Evolutionary conservation across 1,140 invertebrate genomes (phyloP), one percentile per base, ranked within the genome.

Genomic region (Belonocnema kinseyi): DNA sequence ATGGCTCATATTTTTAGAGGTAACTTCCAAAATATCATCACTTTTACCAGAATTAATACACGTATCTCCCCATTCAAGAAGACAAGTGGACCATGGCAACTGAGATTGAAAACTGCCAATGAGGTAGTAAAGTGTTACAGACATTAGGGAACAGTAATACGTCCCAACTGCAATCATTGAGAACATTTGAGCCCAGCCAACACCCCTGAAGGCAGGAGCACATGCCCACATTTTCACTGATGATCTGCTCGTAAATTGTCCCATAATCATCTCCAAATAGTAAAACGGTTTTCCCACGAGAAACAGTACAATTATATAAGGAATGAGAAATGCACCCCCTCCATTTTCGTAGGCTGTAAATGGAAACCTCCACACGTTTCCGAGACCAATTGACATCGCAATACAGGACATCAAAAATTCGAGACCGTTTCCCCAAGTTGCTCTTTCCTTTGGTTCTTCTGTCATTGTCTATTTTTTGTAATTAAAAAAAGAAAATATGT

Each of bases 341-440:
- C 96, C 96, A 87, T 97, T 97, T 79, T 96, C 94, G 85, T 96
- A 95, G 1, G 96, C 96, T 0, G 95, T 94, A 85, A 97, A 97
- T 0, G 97, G 97, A 91, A 98, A 98, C 33, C 97, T 87, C 96
- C 96, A 97, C 17, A 97, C 94, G 85, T 97, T 97, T 40, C 97
- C 97, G 8, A 98, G 92, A 0, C 97, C 97, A 3, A 98, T 96
- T 10, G 97, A 97, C 77, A 97, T 95, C 13, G 96, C 95, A 76
- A 98, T 96, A 85, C 96, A 97, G 6, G 96, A 97, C 92, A 98
- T 95, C 0, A 98, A 91, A 88, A 98, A 98, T 87, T 98, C 97
- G 4, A 97, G 88, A 80, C 96, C 94, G 80, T 95, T 97, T 26
- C 93, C 94, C 97, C 97, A 98, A 85, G 94, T 95, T 66, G 75